These are phyloP conservation scores for Perca fluviatilis DNA, from an alignment of 2,113 vertebrate genomes.

Conservation along the genomic window DNA sequence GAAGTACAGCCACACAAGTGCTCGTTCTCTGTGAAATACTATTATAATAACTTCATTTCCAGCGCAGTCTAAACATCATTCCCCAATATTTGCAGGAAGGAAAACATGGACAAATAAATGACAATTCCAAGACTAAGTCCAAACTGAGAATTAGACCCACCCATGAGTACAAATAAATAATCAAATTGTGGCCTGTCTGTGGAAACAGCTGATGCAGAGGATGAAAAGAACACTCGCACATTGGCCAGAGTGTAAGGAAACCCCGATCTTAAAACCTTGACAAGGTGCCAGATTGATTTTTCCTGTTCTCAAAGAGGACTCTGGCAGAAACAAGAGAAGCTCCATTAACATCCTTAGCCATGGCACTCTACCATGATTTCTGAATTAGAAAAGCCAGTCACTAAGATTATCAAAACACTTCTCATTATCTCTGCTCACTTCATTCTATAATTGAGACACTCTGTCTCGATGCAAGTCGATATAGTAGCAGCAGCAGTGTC, in stretches of 20 bases:
- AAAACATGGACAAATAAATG: neutral
- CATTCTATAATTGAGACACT: conserved; percentile 53
- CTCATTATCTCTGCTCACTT: conserved; percentile 64
- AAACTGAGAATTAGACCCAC: conserved; percentile 34
- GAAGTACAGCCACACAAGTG: neutral
- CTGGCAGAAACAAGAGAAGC: conserved; percentile 59
- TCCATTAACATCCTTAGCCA: conserved; percentile 69
- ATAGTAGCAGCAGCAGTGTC: conserved; percentile 22
- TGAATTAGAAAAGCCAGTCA: conserved; percentile 61
- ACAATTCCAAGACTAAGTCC: neutral
- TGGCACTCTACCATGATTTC: conserved; percentile 51
- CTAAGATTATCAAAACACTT: conserved; percentile 55
- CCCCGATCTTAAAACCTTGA: conserved; percentile 56
- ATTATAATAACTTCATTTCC: neutral
- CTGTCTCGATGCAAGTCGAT: conserved; percentile 40
- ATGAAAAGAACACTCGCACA: conserved; percentile 42
- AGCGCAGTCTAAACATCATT: neutral
- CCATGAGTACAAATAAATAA: conserved; percentile 46
- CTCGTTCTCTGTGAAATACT: neutral
- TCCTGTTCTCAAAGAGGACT: conserved; percentile 54
- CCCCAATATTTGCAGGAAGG: neutral
- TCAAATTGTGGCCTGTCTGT: conserved; percentile 44
- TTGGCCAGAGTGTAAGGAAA: conserved; percentile 43
- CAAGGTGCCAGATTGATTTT: conserved; percentile 73
- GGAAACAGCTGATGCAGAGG: conserved; percentile 32